A percentile compares a stretch with the other conserved stretches of the same genome.
Evolutionary conservation across 2,113 vertebrate genomes (phyloP).

Genomic region (Neotoma lepida): DNA sequence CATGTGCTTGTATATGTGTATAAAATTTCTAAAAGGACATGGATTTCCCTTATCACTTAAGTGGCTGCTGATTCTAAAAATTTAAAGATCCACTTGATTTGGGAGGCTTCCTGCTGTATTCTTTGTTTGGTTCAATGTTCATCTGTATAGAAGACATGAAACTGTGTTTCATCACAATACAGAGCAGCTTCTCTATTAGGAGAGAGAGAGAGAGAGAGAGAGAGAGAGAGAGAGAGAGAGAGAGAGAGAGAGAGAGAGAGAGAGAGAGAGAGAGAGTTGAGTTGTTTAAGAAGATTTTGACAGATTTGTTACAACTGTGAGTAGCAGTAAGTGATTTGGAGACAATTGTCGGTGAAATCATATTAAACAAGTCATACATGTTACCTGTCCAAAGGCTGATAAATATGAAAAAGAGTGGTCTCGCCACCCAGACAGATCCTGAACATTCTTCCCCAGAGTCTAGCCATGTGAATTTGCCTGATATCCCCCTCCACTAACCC

Average conservation of each 20-base stretch:
- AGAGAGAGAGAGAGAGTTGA: neutral
- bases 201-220: too few species aligned
- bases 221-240: neutral
- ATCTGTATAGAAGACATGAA: neutral
- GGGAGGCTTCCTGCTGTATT: neutral
- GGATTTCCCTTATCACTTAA: neutral
- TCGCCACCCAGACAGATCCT: neutral
- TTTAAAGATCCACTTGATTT: neutral
- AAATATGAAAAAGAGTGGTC: neutral
- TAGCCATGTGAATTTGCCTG: neutral
- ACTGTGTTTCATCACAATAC: conserved; percentile 7
- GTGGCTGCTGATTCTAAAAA: neutral
- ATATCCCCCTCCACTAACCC: neutral
- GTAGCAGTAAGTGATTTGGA: conserved; percentile 42
- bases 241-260: too few species aligned
- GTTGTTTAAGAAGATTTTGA: neutral
- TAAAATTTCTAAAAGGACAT: neutral
- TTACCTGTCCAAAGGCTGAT: neutral
- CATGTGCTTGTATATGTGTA: too few species aligned
- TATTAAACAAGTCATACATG: conserved; percentile 44
- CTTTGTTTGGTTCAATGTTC: conserved; percentile 8
- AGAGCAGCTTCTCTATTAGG: neutral
- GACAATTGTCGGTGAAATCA: conserved; percentile 6
- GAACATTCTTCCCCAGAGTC: neutral
- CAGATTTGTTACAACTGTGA: conserved; percentile 25